Evolutionary conservation across 2,113 vertebrate genomes (phyloP), one percentile per base, ranked within the genome.

Genomic region (Syngnathus floridae): DNA sequence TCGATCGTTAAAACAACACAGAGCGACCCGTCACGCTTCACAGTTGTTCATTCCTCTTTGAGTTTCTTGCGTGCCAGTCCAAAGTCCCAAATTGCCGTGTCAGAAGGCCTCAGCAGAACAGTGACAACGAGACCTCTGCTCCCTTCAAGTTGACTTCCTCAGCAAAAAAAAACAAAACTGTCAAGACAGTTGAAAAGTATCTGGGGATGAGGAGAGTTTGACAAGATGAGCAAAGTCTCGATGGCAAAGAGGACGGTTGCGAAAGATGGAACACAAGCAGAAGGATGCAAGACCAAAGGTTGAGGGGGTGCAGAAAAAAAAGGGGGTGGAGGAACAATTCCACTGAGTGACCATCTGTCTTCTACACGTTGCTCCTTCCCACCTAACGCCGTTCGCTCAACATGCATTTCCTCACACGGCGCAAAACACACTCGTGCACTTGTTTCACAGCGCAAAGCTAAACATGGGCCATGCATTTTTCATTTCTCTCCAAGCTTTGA

Each of bases 311-410:
- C 77, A 71, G 81, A 81, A 76, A 74, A 77, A 78, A 85, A 66
- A 76, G 62, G 70, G 77, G 69, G 75, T 52, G 66, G 75, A 82
- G 80, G 87, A 88, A 90, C 88, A 88, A 87, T 86, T 88, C 89
- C 84, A 81, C 90, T 89, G 90, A 83, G 90, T 87, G 82, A 82
- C 91, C 91, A 92, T 92, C 91, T 92, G 91, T 87, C 87, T 87
- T 79, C 74, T 80, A 85, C 87, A 87, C 73, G 19, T 63, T 69
- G 72, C 73, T 82, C 71, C 74, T 66, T 68, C 58, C 82, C 78
- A 73, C 74, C 70, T 62, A 72, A 67, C 56, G 41, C 54, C 61
- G 71, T 73, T 76, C 73, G 71, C 74, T 76, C 74, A 71, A 75
- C 77, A 83, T 74, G 37, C 77, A 73, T 70, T 61, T 61, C 59